These are phyloP conservation scores for Anser cygnoides DNA, from an alignment of 2,113 vertebrate species.

Conservation along the genomic window DNA sequence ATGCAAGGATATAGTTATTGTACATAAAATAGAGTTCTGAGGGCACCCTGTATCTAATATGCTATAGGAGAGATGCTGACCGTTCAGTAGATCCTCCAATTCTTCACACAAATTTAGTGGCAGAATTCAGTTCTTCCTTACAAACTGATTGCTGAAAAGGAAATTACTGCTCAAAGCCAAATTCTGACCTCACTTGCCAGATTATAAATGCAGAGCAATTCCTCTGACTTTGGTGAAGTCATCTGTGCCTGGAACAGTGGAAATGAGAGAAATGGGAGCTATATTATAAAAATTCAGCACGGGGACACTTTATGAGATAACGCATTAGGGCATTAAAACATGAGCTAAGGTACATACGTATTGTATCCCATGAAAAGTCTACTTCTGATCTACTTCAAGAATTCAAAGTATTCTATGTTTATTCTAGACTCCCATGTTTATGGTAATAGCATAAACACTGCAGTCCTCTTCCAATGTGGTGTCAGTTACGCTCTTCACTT, in stretches of 20 bases:
- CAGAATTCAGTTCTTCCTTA: neutral
- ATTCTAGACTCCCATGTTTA: conserved; percentile 8
- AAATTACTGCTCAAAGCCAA: neutral
- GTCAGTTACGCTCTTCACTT: conserved; percentile 50
- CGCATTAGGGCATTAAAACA: neutral
- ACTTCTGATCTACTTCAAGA: neutral
- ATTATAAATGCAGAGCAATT: neutral
- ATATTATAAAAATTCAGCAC: neutral
- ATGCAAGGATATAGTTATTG: neutral
- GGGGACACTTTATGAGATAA: neutral
- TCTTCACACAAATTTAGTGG: neutral
- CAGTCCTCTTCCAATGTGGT: conserved; percentile 11
- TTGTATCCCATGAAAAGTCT: neutral
- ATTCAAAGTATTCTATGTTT: neutral
- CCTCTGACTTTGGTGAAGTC: conserved; percentile 11
- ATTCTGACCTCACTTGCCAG: neutral
- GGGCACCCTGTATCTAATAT: neutral
- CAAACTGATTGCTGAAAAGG: neutral
- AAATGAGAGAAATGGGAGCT: neutral
- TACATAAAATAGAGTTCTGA: neutral
- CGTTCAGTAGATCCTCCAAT: neutral
- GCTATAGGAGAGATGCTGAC: neutral
- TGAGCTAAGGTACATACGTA: rapidly evolving
- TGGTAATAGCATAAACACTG: conserved; percentile 44
- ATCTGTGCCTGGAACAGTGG: neutral